Conservation (phyloP, 1,140 invertebrate species). For the Solen grandis region DNA sequence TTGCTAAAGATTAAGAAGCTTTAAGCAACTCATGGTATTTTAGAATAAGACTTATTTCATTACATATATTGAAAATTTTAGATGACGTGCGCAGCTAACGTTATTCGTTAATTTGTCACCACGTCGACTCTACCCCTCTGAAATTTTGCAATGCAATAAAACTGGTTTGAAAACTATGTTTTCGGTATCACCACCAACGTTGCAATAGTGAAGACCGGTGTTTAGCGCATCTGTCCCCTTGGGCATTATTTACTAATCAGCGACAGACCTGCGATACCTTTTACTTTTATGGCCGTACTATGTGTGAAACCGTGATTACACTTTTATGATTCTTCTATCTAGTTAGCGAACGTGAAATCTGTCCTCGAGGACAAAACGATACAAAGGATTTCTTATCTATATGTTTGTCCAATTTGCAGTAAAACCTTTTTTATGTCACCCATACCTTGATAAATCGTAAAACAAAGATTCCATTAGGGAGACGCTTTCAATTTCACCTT, state of each 20-base stretch:
- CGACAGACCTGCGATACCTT: constrained; percentile 32
- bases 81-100: neutral
- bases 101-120: neutral
- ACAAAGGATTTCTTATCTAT: constrained; percentile 10
- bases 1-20: no score
- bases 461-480: neutral
- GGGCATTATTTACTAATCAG: constrained; percentile 7
- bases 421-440: constrained; percentile 34
- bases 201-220: neutral
- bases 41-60: neutral
- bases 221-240: constrained; percentile 22
- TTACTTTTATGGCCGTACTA: constrained; percentile 30
- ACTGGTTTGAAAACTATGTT: neutral
- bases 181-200: neutral
- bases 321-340: constrained; percentile 17
- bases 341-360: neutral
- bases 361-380: constrained; percentile 21
- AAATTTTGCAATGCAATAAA: neutral
- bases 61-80: neutral
- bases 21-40: no score
- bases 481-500: no score
- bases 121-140: neutral
- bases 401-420: constrained; percentile 37
- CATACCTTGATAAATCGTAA: constrained; percentile 2
- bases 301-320: constrained; percentile 34